A percentile compares a stretch with the other conserved stretches of the same genome.
Conservation (phyloP, 2,113 vertebrate genomes). For the human region GRCh38 chr9:99872501-99873000, state of each 20-base stretch:
- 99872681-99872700: background rate
- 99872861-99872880: constrained; percentile 36
- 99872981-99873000: background rate
- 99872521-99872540: too few relatives aligned
- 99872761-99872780: background rate
- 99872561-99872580: too few relatives aligned
- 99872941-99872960: constrained; percentile 35
- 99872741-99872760: background rate
- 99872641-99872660: background rate
- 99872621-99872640: too few relatives aligned
- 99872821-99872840: background rate
- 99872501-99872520: too few relatives aligned
- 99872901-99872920: background rate
- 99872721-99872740: background rate
- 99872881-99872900: background rate
- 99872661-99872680: background rate
- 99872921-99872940: background rate
- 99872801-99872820: background rate
- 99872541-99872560: too few relatives aligned
- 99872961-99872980: background rate
- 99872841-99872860: background rate
- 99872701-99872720: background rate
- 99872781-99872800: background rate
- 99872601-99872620: too few relatives aligned
- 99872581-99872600: too few relatives aligned